These are phyloP conservation scores for Hycleus phaleratus DNA, from an alignment of 1,140 invertebrate species.

Conservation along the genomic window DNA sequence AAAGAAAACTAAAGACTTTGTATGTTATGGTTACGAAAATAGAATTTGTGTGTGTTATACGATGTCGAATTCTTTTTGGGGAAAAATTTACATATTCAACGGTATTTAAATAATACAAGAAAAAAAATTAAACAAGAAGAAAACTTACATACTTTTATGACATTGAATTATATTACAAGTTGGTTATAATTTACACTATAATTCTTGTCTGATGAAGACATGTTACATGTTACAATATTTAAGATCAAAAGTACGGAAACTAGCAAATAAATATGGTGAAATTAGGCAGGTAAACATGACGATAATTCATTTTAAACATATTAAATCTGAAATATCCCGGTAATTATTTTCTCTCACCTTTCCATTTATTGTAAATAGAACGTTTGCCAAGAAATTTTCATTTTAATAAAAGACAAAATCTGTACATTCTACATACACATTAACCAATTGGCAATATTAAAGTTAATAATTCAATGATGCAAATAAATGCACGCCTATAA, in stretches of 20 bases:
- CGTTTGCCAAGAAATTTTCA: slow-evolving; percentile 6
- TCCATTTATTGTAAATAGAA: neutral
- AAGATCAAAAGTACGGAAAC: slow-evolving; percentile 1
- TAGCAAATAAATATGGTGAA: slow-evolving; percentile 6
- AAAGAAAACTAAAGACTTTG: slow-evolving; percentile 4
- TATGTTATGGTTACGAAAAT: slow-evolving; percentile 1
- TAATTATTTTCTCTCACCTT: slow-evolving; percentile 7
- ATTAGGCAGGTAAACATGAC: slow-evolving; percentile 8
- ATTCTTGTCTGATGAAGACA: slow-evolving; percentile 5
- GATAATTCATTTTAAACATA: slow-evolving; percentile 8
- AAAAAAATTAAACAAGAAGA: neutral
- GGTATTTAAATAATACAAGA: neutral
- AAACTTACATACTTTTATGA: neutral
- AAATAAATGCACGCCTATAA: slow-evolving; percentile 10
- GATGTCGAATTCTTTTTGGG: neutral
- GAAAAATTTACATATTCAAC: neutral
- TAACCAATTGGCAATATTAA: neutral
- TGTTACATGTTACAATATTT: neutral
- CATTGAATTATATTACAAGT: neutral
- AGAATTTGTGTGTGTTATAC: neutral
- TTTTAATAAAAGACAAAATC: neutral
- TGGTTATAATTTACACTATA: neutral
- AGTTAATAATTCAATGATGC: slow-evolving; percentile 11
- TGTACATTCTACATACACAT: neutral
- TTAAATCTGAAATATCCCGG: slow-evolving; percentile 1